These are phyloP conservation scores for Polyboroides typus DNA, from an alignment of 2,797 vertebrate genomes.

Conservation along the genomic window DNA sequence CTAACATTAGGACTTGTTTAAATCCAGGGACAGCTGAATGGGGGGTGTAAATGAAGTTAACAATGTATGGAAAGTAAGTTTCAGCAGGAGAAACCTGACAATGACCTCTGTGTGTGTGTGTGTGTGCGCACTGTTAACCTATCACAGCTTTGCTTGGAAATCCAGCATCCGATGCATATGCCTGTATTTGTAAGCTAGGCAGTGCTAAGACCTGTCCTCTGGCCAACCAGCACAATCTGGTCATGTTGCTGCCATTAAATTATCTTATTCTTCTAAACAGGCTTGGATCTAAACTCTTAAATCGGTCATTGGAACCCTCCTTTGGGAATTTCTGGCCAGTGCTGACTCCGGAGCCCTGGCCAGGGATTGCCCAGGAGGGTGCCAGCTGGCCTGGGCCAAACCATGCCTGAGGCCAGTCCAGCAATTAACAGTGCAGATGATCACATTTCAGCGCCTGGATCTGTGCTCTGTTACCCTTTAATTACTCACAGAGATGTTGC, in stretches of 20 bases:
- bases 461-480: not conserved
- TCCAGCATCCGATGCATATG: accelerated
- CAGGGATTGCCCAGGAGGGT: not conserved
- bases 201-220: not conserved
- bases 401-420: not conserved
- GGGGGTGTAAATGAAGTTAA: not conserved
- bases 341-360: accelerated
- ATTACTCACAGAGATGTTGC: not conserved
- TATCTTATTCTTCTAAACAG: not conserved
- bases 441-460: not conserved
- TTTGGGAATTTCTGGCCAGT: not conserved
- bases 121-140: accelerated
- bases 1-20: not conserved
- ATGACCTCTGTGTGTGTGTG: accelerated
- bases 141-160: accelerated
- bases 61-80: not conserved
- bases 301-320: accelerated
- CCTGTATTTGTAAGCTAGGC: not conserved
- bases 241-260: not conserved
- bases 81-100: not conserved
- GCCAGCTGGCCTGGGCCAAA: not conserved
- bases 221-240: not conserved
- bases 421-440: not conserved
- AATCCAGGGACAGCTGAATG: not conserved
- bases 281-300: not conserved